phyloP scores from a whole-genome alignment of 1,140 invertebrate genomes.

The Propsilocerus akamusi region DNA sequence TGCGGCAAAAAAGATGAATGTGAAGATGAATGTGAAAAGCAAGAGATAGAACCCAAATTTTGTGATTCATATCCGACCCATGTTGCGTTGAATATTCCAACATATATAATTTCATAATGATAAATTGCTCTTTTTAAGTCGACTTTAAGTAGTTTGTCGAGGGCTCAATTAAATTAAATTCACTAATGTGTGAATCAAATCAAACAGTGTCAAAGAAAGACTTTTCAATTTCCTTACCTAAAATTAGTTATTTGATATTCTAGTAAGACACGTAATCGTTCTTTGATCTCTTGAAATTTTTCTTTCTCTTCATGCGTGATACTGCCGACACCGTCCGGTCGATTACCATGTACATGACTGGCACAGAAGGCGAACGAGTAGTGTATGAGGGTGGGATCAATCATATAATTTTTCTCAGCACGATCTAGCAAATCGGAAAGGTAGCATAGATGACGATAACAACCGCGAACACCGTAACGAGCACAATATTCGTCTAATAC shows the following conservation, averaged over 20 bases:
- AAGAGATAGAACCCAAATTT: no score
- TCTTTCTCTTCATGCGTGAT: constrained; percentile 96
- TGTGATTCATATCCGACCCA: no score
- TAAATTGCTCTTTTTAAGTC: no score
- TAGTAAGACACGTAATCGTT: constrained; percentile 74
- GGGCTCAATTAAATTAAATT: no score
- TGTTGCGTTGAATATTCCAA: no score
- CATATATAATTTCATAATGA: background rate
- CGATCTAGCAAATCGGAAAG: constrained; percentile 89
- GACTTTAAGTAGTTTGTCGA: no score
- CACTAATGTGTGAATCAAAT: no score
- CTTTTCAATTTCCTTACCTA: no score
- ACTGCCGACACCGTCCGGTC: constrained; percentile 94
- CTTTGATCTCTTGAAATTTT: constrained; percentile 94
- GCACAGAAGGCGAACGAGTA: constrained; percentile 98
- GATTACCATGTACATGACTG: constrained; percentile 95
- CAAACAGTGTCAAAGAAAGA: no score
- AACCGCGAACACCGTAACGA: constrained; percentile 89
- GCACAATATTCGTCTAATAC: constrained; percentile 98
- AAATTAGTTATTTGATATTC: constrained; percentile 99
- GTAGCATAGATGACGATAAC: constrained; percentile 90
- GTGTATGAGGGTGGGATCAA: constrained; percentile 96
- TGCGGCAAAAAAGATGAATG: background rate
- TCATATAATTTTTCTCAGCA: constrained; percentile 81
- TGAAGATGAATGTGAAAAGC: no score